Evolutionary conservation across 2,113 vertebrate genomes (phyloP).

Genomic region (Scolopax mira): DNA sequence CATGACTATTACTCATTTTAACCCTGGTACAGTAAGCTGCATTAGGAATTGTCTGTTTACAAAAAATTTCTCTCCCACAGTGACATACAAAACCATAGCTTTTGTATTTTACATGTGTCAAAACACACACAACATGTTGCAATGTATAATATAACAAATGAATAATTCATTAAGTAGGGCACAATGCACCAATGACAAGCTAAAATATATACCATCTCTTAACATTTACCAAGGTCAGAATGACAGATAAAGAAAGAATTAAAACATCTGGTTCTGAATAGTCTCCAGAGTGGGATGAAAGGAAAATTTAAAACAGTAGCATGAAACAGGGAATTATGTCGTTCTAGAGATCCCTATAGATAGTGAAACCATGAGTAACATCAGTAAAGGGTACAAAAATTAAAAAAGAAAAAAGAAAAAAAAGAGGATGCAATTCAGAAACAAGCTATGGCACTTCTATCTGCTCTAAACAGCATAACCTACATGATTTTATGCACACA

Average conservation of each 20-base stretch:
- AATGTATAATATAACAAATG: background rate
- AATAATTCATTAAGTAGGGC: background rate
- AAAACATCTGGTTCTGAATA: background rate
- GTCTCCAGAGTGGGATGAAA: background rate
- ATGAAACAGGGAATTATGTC: background rate
- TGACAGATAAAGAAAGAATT: background rate
- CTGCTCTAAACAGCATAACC: background rate
- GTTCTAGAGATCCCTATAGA: background rate
- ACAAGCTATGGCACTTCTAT: background rate
- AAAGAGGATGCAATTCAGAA: background rate
- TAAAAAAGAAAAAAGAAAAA: background rate
- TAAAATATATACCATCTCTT: background rate
- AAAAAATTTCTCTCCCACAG: background rate
- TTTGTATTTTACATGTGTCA: background rate
- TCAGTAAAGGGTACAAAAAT: background rate
- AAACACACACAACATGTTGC: background rate
- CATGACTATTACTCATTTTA: slow-evolving; percentile 61
- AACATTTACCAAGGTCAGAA: background rate
- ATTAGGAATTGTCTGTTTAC: background rate
- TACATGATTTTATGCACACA: background rate
- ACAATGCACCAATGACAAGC: background rate
- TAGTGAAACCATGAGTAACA: background rate
- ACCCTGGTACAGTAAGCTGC: background rate
- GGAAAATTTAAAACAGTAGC: background rate
- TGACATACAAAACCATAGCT: background rate